Base-by-base conservation (phyloP, 2,797 vertebrate species). In the Cirrhinus molitorella region DNA sequence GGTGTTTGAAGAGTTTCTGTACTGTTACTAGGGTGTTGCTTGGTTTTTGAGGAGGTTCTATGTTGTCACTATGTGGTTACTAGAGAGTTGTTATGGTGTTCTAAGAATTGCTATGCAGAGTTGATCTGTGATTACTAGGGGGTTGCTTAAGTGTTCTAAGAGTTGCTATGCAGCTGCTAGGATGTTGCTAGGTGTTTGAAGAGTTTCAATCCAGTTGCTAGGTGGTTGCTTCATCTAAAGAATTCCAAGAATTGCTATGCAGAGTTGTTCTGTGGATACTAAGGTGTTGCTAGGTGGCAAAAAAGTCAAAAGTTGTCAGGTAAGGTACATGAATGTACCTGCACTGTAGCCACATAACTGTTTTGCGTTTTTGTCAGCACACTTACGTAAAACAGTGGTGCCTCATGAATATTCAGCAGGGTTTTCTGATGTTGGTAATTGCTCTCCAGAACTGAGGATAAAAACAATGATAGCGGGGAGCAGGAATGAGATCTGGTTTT, bases 341-440 rank as follows among this genome's bases (percentile, higher is more conserved):
- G 51, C n/a, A 66, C 45, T 53, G 70, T 49, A 74, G 21, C 76
- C 85, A 80, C 78, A 70, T 61, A 87, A 63, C 75, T 84, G 49
- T 87, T 91, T 88, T 91, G 88, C 89, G 91, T 91, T 89, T 92
- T 85, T 81, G 87, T 84, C 82, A 81, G 79, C 61, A 86, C 70
- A 87, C 63, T 89, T 86, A 84, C 89, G 77, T 91, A 91, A 90
- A 88, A 89, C 80, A 83, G 86, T 14, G 65, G 85, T 85, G 78
- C 34, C 80, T 85, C 55, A 88, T 94, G 89, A 94, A 94, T 95
- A 94, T 94, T 94, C 92, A 92, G 92, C 89, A 87, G 78, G 53
- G 81, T 85, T 90, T 34, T 93, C 92, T 94, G 92, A 91, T 92
- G 91, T 91, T 92, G 90, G 91, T 93, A 92, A 94, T 93, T 88